Evolutionary conservation across 2,113 vertebrate species (phyloP), one percentile per base, ranked within the genome.

Genomic region (Dunckerocampus dactyliophorus): DNA sequence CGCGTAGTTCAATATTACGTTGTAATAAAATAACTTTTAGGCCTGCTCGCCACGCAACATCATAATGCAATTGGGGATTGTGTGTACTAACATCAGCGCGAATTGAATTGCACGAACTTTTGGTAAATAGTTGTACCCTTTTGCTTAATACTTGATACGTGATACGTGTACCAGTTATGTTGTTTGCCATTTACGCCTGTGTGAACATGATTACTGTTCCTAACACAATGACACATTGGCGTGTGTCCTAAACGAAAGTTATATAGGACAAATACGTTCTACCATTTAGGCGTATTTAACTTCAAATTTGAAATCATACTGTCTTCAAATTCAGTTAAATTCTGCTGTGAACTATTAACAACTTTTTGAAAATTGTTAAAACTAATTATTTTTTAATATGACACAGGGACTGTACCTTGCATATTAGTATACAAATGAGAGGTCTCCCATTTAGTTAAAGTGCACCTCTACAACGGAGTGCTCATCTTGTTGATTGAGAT

Each of bases 11-110:
- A 66, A 64, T 61, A 63, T 63, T 42, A 13, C 1, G 19, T n/a
- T 2, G 14, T 59, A 58, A 75, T 72, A 61, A 9, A 73, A 14
- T 42, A 78, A 78, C 70, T 81, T 73, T 67, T 8, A 63, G 83
- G 83, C 81, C 85, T 67, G 13, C 56, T 48, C 60, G 10, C 57
- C 43, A n/a, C 8, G 5, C 22, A 46, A 59, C 34, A 14, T 28
- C 5, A 69, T 42, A 12, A 39, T 39, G 37, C 24, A 28, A 28
- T 28, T 28, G 24, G 24, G 24, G 2, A 28, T 47, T 64, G 69
- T 76, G 19, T 70, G 60, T 69, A 24, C 8, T 24, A 43, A 43
- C 39, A 43, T 39, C 37, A 39, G 37, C 11, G 37, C 9, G 2
- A 9, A 39, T 43, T 12, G 12, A 42, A 13, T 42, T 42, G 12